Base-by-base conservation (phyloP, 2,888 invertebrate species). In the Epicampocera succincta region DNA sequence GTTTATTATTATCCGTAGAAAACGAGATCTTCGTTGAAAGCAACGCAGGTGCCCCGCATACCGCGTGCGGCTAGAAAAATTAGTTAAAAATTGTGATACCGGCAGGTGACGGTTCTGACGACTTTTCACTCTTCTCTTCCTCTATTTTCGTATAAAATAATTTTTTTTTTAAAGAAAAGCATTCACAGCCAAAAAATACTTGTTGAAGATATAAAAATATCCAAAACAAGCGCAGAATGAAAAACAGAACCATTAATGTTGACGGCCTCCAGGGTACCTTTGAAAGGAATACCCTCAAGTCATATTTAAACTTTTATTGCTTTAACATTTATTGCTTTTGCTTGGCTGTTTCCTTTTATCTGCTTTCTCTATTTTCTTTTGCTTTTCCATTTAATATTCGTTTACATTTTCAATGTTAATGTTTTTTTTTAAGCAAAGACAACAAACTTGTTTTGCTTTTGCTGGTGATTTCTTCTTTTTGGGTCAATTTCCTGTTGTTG, bases 401-500 rank as follows among this genome's bases (percentile, higher is more conserved):
- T 73, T 80, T 76, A 63, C 19, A 15, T 46, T 33, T 52, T 61
- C 19, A 42, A 17, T 60, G 60, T 50, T 72, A 40, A 56, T 60
- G 12, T 65, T 44, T 21, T 56, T 71, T 60, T 54, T 25, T 44
- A 40, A 29, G 12, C 38, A 29, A 46, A 61, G 29, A 44, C 29
- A 73, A 48, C 12, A 68, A 42, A 42, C 3, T 65, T 46, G 58
- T 74, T 50, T 46, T 65, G 46, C 44, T 74, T 65, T 58, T 63
- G 50, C 40, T 63, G 56, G 33, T 61, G 65, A n/a, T 29, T 33
- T 63, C 60, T 81, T 50, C 33, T 60, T 73, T 78, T 79, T 72
- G 72, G 79, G 66, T 76, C 79, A 80, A 76, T 76, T 83, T 80
- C 76, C 79, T 83, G 79, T 76, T 83, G 76, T 80, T 80, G 72